Evolutionary conservation across 1,140 invertebrate species (phyloP).

Genomic region (Gryllus bimaculatus): DNA sequence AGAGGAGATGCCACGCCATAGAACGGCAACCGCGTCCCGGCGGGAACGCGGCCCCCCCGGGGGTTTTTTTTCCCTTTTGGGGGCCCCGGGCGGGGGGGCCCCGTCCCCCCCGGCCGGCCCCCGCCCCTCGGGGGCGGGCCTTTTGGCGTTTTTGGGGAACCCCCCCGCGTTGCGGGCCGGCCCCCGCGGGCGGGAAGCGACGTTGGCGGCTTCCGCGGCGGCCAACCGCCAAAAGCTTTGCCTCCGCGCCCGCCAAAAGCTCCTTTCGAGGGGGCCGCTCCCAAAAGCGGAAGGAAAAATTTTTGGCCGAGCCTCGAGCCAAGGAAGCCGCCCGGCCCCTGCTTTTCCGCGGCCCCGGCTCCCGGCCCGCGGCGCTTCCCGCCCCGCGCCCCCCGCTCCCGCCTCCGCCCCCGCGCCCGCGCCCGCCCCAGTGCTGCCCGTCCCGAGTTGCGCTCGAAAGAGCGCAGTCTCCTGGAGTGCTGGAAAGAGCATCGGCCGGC

Average conservation of each 20-base stretch:
- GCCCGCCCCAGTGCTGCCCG: background rate
- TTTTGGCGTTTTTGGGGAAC: no score
- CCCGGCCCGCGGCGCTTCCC: no score
- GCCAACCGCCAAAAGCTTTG: background rate
- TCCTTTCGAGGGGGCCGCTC: background rate
- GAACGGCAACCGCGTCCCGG: no score
- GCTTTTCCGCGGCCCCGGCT: no score
- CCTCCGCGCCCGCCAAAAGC: background rate
- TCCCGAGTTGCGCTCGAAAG: background rate
- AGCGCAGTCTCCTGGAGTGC: background rate
- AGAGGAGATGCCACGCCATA: no score
- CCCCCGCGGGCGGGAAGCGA: background rate
- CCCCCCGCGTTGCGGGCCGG: conserved; percentile 45
- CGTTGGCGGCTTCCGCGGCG: background rate
- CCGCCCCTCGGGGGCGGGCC: no score
- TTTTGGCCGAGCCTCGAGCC: background rate
- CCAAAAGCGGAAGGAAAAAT: no score
- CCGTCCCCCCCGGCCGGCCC: background rate
- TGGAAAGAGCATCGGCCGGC: background rate
- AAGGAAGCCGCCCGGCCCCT: background rate
- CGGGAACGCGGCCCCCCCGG: no score
- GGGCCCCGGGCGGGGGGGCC: conserved; percentile 17
- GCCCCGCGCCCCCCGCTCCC: no score
- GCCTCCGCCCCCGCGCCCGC: no score
- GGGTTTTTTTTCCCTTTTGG: no score